phyloP scores from a whole-genome alignment of 64 coral and sea anemone genomes.

The Stichodactyla helianthus region DNA sequence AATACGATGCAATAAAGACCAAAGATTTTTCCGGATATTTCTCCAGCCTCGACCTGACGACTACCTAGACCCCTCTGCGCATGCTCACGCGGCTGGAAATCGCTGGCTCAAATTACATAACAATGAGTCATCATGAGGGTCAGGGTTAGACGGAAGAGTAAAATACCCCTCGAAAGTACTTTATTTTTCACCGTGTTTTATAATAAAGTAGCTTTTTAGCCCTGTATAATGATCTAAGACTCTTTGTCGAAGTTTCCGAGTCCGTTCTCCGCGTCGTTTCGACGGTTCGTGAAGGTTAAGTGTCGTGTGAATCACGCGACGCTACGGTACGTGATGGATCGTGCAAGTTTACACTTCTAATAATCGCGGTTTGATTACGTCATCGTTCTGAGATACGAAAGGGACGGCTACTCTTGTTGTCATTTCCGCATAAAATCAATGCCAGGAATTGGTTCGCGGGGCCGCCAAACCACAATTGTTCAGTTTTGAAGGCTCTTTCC shows the following conservation, averaged over 20 bases:
- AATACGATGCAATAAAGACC: slow-evolving; percentile 40
- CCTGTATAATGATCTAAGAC: background rate
- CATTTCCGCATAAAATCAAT: slow-evolving; percentile 36
- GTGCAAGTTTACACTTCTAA: slow-evolving; percentile 55
- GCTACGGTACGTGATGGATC: slow-evolving; percentile 53
- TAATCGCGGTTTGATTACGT: slow-evolving; percentile 42
- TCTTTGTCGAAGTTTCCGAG: background rate
- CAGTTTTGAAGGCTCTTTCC: slow-evolving; percentile 3
- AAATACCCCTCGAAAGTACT: background rate
- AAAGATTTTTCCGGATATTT: slow-evolving; percentile 67
- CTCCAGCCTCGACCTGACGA: slow-evolving; percentile 36
- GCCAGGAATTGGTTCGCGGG: background rate
- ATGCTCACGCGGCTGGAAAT: slow-evolving; percentile 42
- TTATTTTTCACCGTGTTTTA: background rate
- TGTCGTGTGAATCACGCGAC: slow-evolving; percentile 48
- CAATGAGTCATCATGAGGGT: slow-evolving; percentile 99
- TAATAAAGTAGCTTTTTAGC: background rate
- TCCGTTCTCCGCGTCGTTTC: background rate
- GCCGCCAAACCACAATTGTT: slow-evolving; percentile 25
- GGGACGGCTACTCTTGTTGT: slow-evolving; percentile 27
- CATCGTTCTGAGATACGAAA: slow-evolving; percentile 41
- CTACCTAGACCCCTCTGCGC: slow-evolving; percentile 30
- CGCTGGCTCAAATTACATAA: slow-evolving; percentile 94
- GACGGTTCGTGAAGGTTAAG: slow-evolving; percentile 11
- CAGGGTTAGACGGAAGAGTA: slow-evolving; percentile 28